Evolutionary conservation across 2,888 invertebrate genomes (phyloP).

Genomic region (Tachina lurida): DNA sequence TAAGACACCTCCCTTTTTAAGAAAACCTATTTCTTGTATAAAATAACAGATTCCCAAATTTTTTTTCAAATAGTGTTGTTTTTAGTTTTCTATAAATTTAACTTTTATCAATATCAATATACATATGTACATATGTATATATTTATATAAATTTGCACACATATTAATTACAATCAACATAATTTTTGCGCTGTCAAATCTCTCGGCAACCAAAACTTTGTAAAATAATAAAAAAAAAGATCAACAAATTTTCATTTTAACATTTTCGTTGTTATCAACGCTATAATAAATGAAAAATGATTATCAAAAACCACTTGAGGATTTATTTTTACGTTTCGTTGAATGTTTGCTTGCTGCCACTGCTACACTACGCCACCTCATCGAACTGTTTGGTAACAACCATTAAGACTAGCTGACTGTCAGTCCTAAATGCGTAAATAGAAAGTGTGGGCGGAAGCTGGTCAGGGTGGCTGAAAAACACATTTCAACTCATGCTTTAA

Average conservation of each 20-base stretch:
- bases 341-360: neutral
- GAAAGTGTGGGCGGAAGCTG: neutral
- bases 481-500: slow-evolving; percentile 40
- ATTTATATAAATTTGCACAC: neutral
- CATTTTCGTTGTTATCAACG: slow-evolving; percentile 33
- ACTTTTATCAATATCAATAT: no score
- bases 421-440: neutral
- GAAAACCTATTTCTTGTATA: no score
- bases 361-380: slow-evolving; percentile 11
- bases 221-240: neutral
- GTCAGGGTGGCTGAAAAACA: slow-evolving; percentile 1
- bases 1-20: no score
- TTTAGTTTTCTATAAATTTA: no score
- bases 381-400: neutral
- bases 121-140: no score
- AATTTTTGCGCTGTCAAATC: slow-evolving; percentile 1
- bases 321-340: slow-evolving; percentile 28
- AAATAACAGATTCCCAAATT: no score
- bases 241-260: slow-evolving; percentile 24
- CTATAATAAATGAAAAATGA: slow-evolving; percentile 49
- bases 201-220: neutral
- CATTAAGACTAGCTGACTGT: neutral
- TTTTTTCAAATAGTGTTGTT: no score
- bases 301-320: slow-evolving; percentile 61
- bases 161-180: neutral